Percentiles rank a stretch among this genome's conserved stretches.
These are phyloP conservation scores for Crotophaga sulcirostris DNA, from an alignment of 2,113 vertebrate genomes.

Conservation along the genomic window DNA sequence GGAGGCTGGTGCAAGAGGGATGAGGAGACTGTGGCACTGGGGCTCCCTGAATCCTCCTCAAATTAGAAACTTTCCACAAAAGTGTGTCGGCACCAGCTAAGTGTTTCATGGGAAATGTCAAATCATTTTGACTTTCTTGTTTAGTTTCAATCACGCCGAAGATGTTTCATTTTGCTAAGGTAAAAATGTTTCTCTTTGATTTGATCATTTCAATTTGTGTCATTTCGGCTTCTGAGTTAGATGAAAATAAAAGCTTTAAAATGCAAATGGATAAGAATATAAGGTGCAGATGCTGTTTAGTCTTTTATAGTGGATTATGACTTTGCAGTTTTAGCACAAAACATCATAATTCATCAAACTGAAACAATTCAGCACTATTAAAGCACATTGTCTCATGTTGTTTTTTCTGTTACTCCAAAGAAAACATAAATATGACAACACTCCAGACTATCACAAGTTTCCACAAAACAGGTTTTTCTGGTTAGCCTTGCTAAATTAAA, in stretches of 20 bases:
- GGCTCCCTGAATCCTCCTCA: background rate
- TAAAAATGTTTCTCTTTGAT: constrained; percentile 42
- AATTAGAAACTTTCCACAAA: background rate
- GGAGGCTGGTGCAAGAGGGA: background rate
- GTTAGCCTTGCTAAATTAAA: background rate
- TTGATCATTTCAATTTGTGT: constrained; percentile 17
- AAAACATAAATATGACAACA: background rate
- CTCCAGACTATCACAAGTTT: background rate
- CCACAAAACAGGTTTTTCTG: background rate
- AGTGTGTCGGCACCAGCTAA: background rate
- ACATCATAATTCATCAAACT: background rate
- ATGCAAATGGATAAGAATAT: background rate
- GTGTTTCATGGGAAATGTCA: background rate
- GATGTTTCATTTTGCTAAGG: constrained; percentile 11
- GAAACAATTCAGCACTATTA: background rate
- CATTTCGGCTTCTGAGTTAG: background rate
- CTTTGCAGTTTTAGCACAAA: background rate
- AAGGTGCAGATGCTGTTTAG: background rate
- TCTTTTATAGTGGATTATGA: background rate
- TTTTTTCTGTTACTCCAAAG: background rate
- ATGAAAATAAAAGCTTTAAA: background rate
- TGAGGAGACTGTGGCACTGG: rapidly evolving
- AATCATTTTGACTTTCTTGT: constrained; percentile 28
- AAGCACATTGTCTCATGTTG: background rate
- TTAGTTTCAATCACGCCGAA: constrained; percentile 41